Percentiles rank a stretch among this genome's conserved stretches.
These are phyloP conservation scores for Poecilus cupreus DNA, from an alignment of 2,888 invertebrate genomes.

Conservation along the genomic window DNA sequence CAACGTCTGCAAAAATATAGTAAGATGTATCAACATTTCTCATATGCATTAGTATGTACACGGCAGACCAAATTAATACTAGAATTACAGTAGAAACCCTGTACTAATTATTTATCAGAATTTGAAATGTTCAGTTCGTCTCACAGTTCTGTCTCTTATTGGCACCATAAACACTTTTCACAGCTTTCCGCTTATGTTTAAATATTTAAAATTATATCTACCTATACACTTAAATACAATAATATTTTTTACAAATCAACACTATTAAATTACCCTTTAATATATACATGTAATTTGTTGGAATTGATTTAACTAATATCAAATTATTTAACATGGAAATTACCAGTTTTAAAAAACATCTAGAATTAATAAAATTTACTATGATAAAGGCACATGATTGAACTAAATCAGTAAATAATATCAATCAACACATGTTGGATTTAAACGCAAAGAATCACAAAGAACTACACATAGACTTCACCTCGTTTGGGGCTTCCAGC, in stretches of 20 bases:
- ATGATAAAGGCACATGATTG: conserved; percentile 15
- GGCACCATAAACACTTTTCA: conserved; percentile 14
- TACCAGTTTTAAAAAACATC: not conserved
- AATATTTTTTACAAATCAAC: conserved; percentile 14
- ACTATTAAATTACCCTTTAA: conserved; percentile 27
- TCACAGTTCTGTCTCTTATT: not conserved
- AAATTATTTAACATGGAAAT: not conserved
- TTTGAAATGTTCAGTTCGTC: not conserved
- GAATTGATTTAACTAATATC: conserved; percentile 14
- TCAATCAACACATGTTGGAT: not conserved
- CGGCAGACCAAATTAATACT: not conserved
- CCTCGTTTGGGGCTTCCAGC: conserved; percentile 73
- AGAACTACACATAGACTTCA: conserved; percentile 75
- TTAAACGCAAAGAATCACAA: not conserved
- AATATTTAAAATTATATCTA: not conserved
- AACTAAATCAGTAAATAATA: conserved; percentile 4
- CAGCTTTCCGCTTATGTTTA: not conserved
- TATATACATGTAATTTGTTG: conserved; percentile 1
- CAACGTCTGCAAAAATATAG: not conserved
- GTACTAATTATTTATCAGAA: not conserved
- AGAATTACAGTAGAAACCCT: no score
- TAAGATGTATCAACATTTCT: not conserved
- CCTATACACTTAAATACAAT: not conserved
- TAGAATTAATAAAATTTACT: not conserved
- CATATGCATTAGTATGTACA: no score